A percentile compares a stretch with the other conserved stretches of the same genome.
Evolutionary conservation across 2,113 vertebrate species (phyloP).

Genomic region (Petromus typicus): DNA sequence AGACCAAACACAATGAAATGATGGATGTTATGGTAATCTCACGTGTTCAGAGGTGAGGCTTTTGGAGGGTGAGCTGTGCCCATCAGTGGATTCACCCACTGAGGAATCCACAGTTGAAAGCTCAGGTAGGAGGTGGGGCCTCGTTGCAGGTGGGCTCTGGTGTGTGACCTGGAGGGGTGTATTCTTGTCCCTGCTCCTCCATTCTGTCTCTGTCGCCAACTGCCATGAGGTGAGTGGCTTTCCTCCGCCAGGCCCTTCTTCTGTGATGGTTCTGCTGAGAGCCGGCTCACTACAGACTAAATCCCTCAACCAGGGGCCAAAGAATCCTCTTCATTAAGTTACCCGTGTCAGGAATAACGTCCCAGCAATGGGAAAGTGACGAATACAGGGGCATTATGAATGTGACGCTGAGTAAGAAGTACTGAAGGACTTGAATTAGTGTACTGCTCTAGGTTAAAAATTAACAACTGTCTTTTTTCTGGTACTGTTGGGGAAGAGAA

Average conservation of each 20-base stretch:
- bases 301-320: neutral
- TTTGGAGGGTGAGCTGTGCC: neutral
- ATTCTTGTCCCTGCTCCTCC: neutral
- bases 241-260: neutral
- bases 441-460: neutral
- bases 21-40: neutral
- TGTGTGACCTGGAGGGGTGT: neutral
- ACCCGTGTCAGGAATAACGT: neutral
- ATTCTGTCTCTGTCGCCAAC: neutral
- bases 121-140: neutral
- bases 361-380: neutral
- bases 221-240: neutral
- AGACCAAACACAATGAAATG: neutral
- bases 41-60: neutral
- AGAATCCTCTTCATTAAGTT: neutral
- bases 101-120: neutral
- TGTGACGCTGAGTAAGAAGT: neutral
- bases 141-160: neutral
- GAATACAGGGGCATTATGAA: neutral
- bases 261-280: neutral
- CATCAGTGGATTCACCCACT: neutral
- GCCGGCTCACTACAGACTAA: neutral
- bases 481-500: neutral
- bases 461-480: neutral
- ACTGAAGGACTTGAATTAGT: neutral